Evolutionary conservation across 2,888 invertebrate genomes (phyloP).

Genomic region (Punctoribates punctum): DNA sequence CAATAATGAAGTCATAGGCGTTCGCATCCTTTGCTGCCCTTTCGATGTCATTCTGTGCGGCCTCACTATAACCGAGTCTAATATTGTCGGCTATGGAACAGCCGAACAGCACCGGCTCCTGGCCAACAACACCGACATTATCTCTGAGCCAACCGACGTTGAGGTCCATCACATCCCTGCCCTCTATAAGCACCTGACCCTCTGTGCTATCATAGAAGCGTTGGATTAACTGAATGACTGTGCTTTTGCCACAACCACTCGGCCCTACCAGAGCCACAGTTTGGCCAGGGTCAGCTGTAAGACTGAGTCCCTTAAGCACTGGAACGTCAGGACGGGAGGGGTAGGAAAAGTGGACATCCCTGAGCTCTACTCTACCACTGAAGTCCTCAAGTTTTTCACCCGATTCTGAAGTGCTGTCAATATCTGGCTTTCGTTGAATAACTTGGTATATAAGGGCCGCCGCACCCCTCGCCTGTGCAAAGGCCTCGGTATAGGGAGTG

Average conservation of each 20-base stretch:
- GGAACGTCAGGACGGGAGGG: conserved; percentile 72
- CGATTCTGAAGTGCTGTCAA: conserved; percentile 29
- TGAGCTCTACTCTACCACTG: conserved; percentile 68
- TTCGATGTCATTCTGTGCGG: conserved; percentile 61
- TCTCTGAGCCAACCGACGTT: conserved; percentile 57
- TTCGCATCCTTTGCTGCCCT: conserved; percentile 69
- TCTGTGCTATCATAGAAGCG: conserved; percentile 66
- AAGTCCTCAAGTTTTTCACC: conserved; percentile 22
- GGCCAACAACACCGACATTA: conserved; percentile 55
- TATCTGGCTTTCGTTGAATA: conserved; percentile 55
- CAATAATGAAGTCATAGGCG: conserved; percentile 67
- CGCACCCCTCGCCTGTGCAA: conserved; percentile 74
- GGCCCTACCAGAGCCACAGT: conserved; percentile 54
- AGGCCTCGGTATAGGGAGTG: conserved; percentile 73
- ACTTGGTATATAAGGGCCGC: conserved; percentile 60
- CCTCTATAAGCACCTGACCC: conserved; percentile 55
- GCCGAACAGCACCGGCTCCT: conserved; percentile 64
- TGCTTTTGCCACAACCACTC: conserved; percentile 54
- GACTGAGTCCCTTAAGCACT: conserved; percentile 60
- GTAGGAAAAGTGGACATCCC: conserved; percentile 69
- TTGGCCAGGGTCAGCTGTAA: conserved; percentile 45
- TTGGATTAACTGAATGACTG: conserved; percentile 58
- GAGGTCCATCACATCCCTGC: conserved; percentile 54
- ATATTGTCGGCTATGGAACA: conserved; percentile 59
- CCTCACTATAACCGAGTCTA: conserved; percentile 53